Base-by-base conservation (phyloP, 1,140 invertebrate genomes). In the Pentalonia nigronervosa region DNA sequence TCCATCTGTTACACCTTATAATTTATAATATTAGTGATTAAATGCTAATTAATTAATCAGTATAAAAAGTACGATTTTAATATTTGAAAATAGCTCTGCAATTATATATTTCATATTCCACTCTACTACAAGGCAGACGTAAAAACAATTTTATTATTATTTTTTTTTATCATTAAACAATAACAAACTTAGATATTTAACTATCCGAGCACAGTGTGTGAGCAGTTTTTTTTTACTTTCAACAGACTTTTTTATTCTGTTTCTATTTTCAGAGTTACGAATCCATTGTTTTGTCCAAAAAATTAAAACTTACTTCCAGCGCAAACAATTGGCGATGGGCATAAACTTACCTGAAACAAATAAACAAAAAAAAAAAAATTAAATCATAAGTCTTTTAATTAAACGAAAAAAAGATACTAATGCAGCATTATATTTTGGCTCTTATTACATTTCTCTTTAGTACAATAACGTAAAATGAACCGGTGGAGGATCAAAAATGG, bases 301-400 rank as follows among this genome's bases (percentile, higher is more conserved):
- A 86, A 86, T 86, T 84, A 45, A 86, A 53, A 93, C 91, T 50
- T 83, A 92, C 91, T 76, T 67, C 25, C 21, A 4, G 34, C 1
- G n/a, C 23, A 45, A 93, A 93, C 91, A 36, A 36, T n/a, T 34
- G 76, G 56, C 81, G 53, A 45, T 93, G 34, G 50, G 20, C 20
- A 41, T 9, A 34, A 56, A 48, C 91, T 93, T 93, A 93, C 91
- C 91, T 93, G 91, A 53, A 93, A 93, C 91, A 56, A 84, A 83
- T 14, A 90, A 76, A 60, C 53, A 45, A 60, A 90, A n/a, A n/a
- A 23, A 45, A 93, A 92, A 45, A 84, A 67, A 50, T 34, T 34
- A 88, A 88, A 90, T 90, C 56, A 41, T 90, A 67, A 90, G 56
- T 90, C 23, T 60, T 67, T 60, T 90, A 67, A 90, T 90, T 45